Evolutionary conservation across 2,797 vertebrate species (phyloP).

Genomic region (Aplochiton taeniatus): DNA sequence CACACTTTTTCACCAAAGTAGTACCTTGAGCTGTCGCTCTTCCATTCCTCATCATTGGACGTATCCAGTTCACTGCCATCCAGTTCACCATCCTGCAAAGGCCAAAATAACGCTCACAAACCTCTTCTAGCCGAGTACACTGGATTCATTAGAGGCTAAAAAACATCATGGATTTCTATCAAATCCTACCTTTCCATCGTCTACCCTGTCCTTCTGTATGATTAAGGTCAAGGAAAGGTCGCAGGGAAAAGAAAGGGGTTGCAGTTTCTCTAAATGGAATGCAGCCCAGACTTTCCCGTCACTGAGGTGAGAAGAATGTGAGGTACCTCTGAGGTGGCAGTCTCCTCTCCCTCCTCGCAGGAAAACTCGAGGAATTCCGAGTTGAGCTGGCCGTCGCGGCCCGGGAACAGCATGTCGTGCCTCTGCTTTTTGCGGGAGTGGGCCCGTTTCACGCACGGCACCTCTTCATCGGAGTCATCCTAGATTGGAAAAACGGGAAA

Average conservation of each 20-base stretch:
- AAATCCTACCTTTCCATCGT: too few species aligned
- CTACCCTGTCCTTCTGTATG: too few species aligned
- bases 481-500: not conserved
- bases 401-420: conserved; percentile 45
- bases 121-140: too few species aligned
- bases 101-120: not conserved
- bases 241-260: too few species aligned
- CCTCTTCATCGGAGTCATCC: conserved; percentile 78
- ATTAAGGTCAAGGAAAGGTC: too few species aligned
- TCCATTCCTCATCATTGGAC: conserved; percentile 91
- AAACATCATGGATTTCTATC: too few species aligned
- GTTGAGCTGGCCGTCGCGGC: conserved; percentile 55
- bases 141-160: too few species aligned
- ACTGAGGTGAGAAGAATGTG: not conserved
- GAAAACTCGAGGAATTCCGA: conserved; percentile 79
- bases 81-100: conserved; percentile 72
- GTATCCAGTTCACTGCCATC: conserved; percentile 77
- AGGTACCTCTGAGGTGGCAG: conserved; percentile 75
- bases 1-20: too few species aligned
- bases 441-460: conserved; percentile 61
- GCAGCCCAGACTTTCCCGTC: not conserved
- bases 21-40: conserved; percentile 91
- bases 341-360: conserved; percentile 88
- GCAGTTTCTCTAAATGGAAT: too few species aligned
- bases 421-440: conserved; percentile 55